phyloP scores from a whole-genome alignment of 2,113 vertebrate species.

The Mus pahari region DNA sequence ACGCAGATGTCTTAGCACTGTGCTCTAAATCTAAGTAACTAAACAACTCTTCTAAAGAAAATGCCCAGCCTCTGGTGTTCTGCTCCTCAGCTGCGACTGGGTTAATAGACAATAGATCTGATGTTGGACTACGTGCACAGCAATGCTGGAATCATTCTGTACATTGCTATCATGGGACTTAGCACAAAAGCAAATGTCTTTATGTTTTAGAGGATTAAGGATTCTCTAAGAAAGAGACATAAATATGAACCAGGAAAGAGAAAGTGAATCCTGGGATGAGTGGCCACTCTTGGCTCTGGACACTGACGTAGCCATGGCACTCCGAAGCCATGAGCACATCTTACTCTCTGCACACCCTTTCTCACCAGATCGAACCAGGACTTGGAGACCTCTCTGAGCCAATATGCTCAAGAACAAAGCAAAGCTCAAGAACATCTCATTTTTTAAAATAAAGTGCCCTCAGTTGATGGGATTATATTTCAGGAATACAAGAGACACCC shows the following conservation, averaged over 20 bases:
- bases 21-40: neutral
- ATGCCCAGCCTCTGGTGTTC: neutral
- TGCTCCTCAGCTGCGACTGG: neutral
- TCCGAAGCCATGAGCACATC: neutral
- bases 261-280: neutral
- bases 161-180: neutral
- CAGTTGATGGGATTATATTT: neutral
- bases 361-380: neutral
- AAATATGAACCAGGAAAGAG: neutral
- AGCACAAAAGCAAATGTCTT: neutral
- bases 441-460: neutral
- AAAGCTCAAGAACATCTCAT: neutral
- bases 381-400: neutral
- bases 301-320: neutral
- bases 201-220: neutral
- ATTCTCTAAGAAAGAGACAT: neutral
- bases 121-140: accelerated
- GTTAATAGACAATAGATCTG: neutral
- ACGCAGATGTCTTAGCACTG: neutral
- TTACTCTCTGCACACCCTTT: neutral
- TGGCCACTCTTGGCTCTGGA: neutral
- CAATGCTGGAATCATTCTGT: neutral
- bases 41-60: neutral
- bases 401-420: too few species aligned
- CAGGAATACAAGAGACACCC: neutral